A percentile compares a stretch with the other conserved stretches of the same genome.
Evolutionary conservation across 2,113 vertebrate species (phyloP).

Genomic region (Notarius quadriscutis): DNA sequence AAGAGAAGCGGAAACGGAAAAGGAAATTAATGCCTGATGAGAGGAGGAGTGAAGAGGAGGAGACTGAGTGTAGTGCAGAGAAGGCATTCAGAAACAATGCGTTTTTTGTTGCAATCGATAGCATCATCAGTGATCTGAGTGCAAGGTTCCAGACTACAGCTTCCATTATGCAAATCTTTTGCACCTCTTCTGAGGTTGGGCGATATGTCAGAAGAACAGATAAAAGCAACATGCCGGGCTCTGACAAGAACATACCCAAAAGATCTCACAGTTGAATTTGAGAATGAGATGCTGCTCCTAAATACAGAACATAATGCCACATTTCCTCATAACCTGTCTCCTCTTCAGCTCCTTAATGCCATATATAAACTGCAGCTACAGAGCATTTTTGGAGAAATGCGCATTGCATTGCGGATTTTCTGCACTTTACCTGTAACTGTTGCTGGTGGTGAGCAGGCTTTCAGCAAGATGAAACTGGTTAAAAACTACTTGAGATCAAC

Average conservation of each 20-base stretch:
- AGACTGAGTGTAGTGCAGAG: slow-evolving; percentile 10
- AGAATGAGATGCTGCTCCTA: slow-evolving; percentile 27
- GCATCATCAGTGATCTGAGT: slow-evolving; percentile 34
- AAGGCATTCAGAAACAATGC: too few species aligned
- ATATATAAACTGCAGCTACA: slow-evolving; percentile 43
- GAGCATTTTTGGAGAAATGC: slow-evolving; percentile 31
- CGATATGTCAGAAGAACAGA: slow-evolving; percentile 41
- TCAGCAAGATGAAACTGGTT: slow-evolving; percentile 36
- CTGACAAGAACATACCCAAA: slow-evolving; percentile 3
- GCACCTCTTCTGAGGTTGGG: slow-evolving; percentile 33
- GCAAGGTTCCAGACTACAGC: slow-evolving; percentile 33
- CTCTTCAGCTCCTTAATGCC: slow-evolving; percentile 37
- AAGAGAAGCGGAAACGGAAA: slow-evolving; percentile 30
- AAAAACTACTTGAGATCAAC: slow-evolving; percentile 13
- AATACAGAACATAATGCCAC: slow-evolving; percentile 18
- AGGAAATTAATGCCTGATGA: too few species aligned
- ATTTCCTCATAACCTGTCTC: slow-evolving; percentile 30
- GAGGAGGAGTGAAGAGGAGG: background rate
- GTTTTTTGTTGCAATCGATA: slow-evolving; percentile 45
- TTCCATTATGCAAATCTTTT: slow-evolving; percentile 41
- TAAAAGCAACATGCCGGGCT: slow-evolving; percentile 32
- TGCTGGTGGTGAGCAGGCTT: background rate
- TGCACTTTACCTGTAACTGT: slow-evolving; percentile 16
- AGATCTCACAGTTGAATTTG: slow-evolving; percentile 21
- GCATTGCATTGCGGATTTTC: background rate